A percentile compares a stretch with the other conserved stretches of the same genome.
Conservation (phyloP, 2,113 vertebrate genomes). For the Etheostoma spectabile region DNA sequence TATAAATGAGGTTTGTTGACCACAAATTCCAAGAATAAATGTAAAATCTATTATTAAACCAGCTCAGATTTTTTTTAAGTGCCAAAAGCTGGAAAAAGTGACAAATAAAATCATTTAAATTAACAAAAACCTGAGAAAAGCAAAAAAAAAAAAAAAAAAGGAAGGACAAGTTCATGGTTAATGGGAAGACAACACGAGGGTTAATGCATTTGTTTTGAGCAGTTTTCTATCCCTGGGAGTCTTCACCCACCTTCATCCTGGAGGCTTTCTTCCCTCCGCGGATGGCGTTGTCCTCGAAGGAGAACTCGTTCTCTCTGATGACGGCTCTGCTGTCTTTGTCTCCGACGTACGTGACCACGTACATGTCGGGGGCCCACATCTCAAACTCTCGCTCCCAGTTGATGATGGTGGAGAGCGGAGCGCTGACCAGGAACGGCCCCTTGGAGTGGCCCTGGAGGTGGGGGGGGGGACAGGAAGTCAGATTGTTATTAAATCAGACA, state of each 20-base stretch:
- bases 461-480: neutral
- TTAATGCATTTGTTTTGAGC: neutral
- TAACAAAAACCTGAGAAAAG: no score
- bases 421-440: conserved; percentile 97
- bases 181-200: no score
- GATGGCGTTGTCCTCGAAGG: conserved; percentile 97
- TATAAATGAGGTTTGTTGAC: no score
- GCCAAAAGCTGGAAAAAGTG: no score
- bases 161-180: no score
- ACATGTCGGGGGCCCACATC: conserved; percentile 99
- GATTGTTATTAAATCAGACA: no score
- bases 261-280: conserved; percentile 97
- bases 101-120: no score
- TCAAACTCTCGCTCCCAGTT: conserved; percentile 99
- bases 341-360: conserved; percentile 95
- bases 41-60: no score
- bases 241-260: conserved; percentile 91
- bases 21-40: no score
- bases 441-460: conserved; percentile 93
- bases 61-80: no score
- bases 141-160: no score
- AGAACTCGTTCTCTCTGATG: conserved; percentile 97
- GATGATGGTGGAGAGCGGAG: conserved; percentile 97
- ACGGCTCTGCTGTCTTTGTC: conserved; percentile 98
- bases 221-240: neutral